Percentiles rank a stretch among this genome's conserved stretches.
Evolutionary conservation across 1,140 invertebrate species (phyloP).

Genomic region (Eumeta japonica): DNA sequence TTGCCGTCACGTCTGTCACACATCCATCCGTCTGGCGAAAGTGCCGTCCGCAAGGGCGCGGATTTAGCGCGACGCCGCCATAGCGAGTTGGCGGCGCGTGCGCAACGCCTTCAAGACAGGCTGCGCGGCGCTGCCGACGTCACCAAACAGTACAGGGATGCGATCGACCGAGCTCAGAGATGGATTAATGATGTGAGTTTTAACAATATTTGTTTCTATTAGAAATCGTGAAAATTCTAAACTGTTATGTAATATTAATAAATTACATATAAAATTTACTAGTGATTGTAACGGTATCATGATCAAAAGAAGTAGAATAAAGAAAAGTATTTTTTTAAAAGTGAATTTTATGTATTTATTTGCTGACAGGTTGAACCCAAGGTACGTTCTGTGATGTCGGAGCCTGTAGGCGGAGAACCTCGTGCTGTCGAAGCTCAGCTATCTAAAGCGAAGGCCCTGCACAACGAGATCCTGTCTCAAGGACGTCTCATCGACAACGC

Average conservation of each 20-base stretch:
- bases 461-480: constrained; percentile 84
- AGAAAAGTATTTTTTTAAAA: no score
- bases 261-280: no score
- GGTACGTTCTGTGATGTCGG: constrained; percentile 72
- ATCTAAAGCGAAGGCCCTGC: constrained; percentile 76
- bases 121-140: constrained; percentile 74
- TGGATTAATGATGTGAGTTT: constrained; percentile 73
- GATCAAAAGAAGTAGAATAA: no score
- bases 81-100: constrained; percentile 72
- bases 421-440: constrained; percentile 86
- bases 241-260: no score
- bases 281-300: no score
- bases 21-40: constrained; percentile 64
- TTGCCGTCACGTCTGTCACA: constrained; percentile 77
- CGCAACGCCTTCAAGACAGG: constrained; percentile 79
- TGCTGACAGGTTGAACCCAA: constrained; percentile 66
- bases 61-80: constrained; percentile 68
- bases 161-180: constrained; percentile 75
- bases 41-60: constrained; percentile 27
- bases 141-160: constrained; percentile 79
- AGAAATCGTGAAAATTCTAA: no score
- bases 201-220: no score
- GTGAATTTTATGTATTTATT: constrained; percentile 1
- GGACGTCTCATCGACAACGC: constrained; percentile 80
- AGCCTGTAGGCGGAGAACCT: constrained; percentile 82